Evolutionary conservation across 2,888 invertebrate genomes (phyloP), one percentile per base, ranked within the genome.

Genomic region (Drosophila pegasa): DNA sequence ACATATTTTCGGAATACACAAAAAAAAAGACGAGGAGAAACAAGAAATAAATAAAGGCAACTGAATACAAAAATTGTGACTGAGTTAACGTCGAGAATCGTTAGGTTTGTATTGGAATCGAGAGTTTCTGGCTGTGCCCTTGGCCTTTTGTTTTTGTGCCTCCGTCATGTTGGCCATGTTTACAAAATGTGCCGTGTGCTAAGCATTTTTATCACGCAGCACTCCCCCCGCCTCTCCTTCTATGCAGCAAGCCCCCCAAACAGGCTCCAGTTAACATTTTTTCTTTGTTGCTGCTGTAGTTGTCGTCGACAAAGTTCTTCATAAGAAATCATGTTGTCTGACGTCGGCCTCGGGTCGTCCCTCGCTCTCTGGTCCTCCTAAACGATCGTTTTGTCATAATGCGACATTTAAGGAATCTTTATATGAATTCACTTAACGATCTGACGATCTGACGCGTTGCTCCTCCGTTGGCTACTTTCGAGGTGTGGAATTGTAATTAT

Each of bases 361-460:
- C 33, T 3, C 27, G 1, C 43, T 2, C 35, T 5, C 57, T 58
- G 33, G 57, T 31, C 50, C 59, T 72, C 70, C 79, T 85, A 87
- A 85, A 78, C 80, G 88, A 89, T 83, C 89, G 83, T 89, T 89
- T 89, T 90, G 89, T 89, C 90, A 89, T 90, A 89, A 89, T 90
- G 89, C 87, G 90, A 89, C 90, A 90, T 89, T 89, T 87, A 88
- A 82, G 85, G 87, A 87, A 87, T 88, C 82, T 80, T 80, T 86
- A 81, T 87, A 88, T 87, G 86, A 88, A 87, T 87, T 87, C 81
- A 78, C 85, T 87, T 87, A 86, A 80, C 82, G 75, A 80, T 71
- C 83, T 72, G 66, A 73, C 69, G 75, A 80, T 69, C 82, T 63
- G 60, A 50, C 50, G 72, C 80, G 71, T 57, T 75, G 73, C 85